Percentiles rank a stretch among this genome's conserved stretches.
Conservation (phyloP, 2,113 vertebrate species). For the Apteryx owenii region DNA sequence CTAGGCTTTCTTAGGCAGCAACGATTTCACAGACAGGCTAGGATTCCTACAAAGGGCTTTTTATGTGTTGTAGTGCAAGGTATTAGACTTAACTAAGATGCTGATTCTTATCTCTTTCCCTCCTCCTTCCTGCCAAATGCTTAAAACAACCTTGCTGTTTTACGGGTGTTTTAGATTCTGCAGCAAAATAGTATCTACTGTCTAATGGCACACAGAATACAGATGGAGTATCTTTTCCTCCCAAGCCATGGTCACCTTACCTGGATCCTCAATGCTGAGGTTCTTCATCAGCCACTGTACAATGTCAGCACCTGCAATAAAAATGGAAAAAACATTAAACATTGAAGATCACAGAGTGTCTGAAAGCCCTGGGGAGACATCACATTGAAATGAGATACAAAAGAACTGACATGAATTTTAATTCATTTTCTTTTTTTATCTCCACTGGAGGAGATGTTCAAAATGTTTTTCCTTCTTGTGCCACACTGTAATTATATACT, state of each 20-base stretch:
- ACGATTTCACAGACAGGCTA: background rate
- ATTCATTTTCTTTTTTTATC: background rate
- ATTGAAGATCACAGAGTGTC: background rate
- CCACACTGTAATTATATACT: background rate
- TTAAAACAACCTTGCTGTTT: background rate
- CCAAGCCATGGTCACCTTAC: constrained; percentile 70
- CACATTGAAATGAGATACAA: background rate
- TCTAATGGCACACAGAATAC: background rate
- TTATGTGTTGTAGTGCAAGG: background rate
- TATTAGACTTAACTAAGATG: background rate
- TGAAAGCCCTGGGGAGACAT: background rate
- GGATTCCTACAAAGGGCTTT: background rate
- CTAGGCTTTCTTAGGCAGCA: background rate
- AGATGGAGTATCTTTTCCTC: background rate
- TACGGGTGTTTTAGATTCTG: background rate
- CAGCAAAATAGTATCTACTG: background rate
- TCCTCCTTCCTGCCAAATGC: background rate
- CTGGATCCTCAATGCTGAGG: constrained; percentile 91
- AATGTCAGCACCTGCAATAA: constrained; percentile 87
- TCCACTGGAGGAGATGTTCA: background rate
- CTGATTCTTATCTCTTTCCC: background rate
- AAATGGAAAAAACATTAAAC: constrained; percentile 33
- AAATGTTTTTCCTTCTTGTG: background rate
- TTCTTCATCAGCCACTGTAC: constrained; percentile 97
- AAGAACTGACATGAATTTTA: background rate